Base-by-base conservation (phyloP, 2,888 invertebrate species). In the Dicyrtomina minuta region DNA sequence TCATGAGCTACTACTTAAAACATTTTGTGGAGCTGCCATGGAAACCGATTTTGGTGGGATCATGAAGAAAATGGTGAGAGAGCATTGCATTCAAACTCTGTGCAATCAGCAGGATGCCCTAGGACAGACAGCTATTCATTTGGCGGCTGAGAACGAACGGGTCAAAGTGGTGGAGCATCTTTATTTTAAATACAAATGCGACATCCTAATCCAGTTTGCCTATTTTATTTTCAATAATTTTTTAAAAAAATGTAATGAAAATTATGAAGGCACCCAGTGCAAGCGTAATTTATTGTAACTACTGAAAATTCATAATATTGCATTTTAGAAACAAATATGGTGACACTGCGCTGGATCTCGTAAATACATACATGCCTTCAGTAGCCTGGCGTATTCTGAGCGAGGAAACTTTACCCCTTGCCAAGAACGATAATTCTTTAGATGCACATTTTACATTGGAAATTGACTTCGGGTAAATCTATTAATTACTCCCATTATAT, bases 381-480 rank as follows among this genome's bases (percentile, higher is more conserved):
- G 64, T 51, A 5, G 51, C 51, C 5, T n/a, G 20, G 17, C 13
- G n/a, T n/a, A 27, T 64, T 6, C 17, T 64, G 4, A 49, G 51
- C 33, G 17, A 26, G 2, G 64, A 49, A 3, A 64, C 33, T 3
- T 33, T 33, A 8, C 33, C 51, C 17, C 49, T 51, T 1, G 33
- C 51, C 6, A 64, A 24, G 10, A 27, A 51, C 22, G 51, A 64
- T 22, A 33, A 64, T 64, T 51, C 64, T 8, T 64, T 27, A 17
- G 64, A 64, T 64, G 64, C 51, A n/a, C 49, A 64, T 13, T 64
- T 64, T 39, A 51, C n/a, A 3, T n/a, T 64, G 17, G 51, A 64
- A 51, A 51, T 64, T 15, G 64, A 64, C 33, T 64, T 64, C 46
- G 27, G 24, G 55, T 55, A 55, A 55, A 33, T 33, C 8, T 33